Percentiles rank a stretch among this genome's conserved stretches.
phyloP scores from a whole-genome alignment of 2,888 invertebrate species.

The Colletes collaris region DNA sequence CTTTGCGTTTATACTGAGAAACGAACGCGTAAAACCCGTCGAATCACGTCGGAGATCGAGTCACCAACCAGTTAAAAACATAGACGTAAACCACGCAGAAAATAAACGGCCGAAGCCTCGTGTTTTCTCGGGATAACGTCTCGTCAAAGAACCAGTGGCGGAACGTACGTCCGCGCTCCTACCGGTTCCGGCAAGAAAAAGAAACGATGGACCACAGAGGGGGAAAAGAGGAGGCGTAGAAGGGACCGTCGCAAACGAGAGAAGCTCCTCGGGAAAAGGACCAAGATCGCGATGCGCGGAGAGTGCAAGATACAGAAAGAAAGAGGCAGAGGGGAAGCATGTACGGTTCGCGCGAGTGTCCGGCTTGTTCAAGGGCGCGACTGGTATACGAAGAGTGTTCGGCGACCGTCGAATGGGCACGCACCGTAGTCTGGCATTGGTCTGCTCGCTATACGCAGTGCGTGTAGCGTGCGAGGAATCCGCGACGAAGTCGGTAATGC shows the following conservation, averaged over 20 bases:
- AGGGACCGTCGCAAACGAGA: conserved; percentile 32
- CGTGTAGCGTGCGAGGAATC: conserved; percentile 63
- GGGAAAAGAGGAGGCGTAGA: neutral
- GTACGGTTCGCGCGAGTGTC: conserved; percentile 38
- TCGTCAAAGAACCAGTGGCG: conserved; percentile 54
- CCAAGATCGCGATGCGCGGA: conserved; percentile 17
- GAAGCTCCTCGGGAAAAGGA: conserved; percentile 5
- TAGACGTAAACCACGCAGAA: conserved; percentile 35
- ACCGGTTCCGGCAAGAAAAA: conserved; percentile 54
- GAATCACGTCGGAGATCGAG: conserved; percentile 4
- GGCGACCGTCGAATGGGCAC: conserved; percentile 61
- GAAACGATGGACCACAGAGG: conserved; percentile 13
- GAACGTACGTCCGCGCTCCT: conserved; percentile 42
- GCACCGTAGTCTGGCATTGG: conserved; percentile 69
- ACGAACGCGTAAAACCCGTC: conserved; percentile 4
- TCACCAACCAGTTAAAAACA: conserved; percentile 15
- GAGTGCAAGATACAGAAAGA: conserved; percentile 12
- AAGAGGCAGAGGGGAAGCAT: conserved; percentile 52
- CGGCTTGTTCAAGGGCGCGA: conserved; percentile 68
- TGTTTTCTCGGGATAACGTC: conserved; percentile 35
- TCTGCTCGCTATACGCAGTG: conserved; percentile 61
- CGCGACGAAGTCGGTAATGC: conserved; percentile 66
- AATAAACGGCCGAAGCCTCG: conserved; percentile 25
- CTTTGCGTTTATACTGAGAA: neutral
- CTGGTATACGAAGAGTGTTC: conserved; percentile 46